These are phyloP conservation scores for Conomelus anceps DNA, from an alignment of 2,888 invertebrate species.

Conservation along the genomic window DNA sequence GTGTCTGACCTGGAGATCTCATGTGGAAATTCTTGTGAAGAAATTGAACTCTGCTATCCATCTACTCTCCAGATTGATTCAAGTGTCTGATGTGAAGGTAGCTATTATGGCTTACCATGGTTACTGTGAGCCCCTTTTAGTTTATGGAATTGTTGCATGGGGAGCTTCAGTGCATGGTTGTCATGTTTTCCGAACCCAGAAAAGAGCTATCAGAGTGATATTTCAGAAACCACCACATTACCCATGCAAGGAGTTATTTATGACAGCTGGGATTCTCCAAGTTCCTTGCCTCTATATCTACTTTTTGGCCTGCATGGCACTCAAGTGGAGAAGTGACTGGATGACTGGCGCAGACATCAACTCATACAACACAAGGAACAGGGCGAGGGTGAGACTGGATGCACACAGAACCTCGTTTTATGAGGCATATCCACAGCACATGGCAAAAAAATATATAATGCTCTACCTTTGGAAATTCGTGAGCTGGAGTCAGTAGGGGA, in stretches of 20 bases:
- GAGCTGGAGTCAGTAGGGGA: neutral
- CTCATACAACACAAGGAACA: neutral
- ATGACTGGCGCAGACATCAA: neutral
- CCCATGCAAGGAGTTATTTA: neutral
- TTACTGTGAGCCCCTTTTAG: no score
- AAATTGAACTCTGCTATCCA: no score
- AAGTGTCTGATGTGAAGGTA: no score
- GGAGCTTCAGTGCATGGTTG: no score
- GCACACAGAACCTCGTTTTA: neutral
- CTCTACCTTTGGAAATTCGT: neutral
- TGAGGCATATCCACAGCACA: neutral
- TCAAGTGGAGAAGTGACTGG: neutral
- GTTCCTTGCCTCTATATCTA: neutral
- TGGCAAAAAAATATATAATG: neutral
- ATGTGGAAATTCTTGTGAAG: no score
- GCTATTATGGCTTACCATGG: no score
- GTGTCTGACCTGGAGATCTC: no score
- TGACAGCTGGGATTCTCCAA: neutral
- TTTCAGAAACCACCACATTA: neutral
- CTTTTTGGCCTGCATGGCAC: neutral
- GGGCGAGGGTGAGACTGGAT: no score
- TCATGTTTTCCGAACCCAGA: neutral
- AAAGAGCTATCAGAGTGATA: neutral
- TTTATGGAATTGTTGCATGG: no score
- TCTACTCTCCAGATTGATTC: no score